Percentiles rank a stretch among this genome's conserved stretches.
phyloP scores from a whole-genome alignment of 2,113 vertebrate genomes.

The Guaruba guarouba region DNA sequence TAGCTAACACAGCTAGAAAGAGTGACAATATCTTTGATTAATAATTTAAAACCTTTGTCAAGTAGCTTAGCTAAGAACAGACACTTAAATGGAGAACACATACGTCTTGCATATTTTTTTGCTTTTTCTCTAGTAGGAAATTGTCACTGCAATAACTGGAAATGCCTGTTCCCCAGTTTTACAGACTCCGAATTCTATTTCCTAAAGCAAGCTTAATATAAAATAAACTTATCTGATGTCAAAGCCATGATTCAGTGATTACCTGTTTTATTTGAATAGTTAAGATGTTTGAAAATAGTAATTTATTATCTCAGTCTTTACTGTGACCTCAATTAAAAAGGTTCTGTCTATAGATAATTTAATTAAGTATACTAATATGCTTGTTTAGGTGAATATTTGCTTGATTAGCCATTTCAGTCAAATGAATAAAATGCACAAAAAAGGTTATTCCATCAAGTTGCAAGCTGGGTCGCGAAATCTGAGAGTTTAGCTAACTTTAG shows the following conservation, averaged over 20 bases:
- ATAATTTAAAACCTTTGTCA: not conserved
- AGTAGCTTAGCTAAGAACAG: not conserved
- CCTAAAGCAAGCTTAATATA: not conserved
- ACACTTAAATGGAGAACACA: not conserved
- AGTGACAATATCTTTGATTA: not conserved
- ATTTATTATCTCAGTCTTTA: not conserved
- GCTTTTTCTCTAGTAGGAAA: not conserved
- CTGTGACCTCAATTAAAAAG: not conserved
- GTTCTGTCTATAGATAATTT: not conserved
- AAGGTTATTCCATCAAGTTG: not conserved
- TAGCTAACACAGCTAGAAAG: not conserved
- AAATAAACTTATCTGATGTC: not conserved
- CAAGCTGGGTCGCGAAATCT: not conserved
- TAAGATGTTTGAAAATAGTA: not conserved
- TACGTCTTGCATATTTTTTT: not conserved
- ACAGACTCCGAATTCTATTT: not conserved
- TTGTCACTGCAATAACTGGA: not conserved
- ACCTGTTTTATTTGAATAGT: not conserved
- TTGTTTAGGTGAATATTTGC: not conserved
- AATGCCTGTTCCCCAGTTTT: not conserved
- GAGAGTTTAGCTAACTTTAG: not conserved
- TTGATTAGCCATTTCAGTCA: not conserved
- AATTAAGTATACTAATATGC: not conserved
- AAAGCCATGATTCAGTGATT: not conserved
- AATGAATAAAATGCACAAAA: slow-evolving; percentile 4